Base-by-base conservation (phyloP, 2,888 invertebrate species). In the Dyspetes luteomarginatus region DNA sequence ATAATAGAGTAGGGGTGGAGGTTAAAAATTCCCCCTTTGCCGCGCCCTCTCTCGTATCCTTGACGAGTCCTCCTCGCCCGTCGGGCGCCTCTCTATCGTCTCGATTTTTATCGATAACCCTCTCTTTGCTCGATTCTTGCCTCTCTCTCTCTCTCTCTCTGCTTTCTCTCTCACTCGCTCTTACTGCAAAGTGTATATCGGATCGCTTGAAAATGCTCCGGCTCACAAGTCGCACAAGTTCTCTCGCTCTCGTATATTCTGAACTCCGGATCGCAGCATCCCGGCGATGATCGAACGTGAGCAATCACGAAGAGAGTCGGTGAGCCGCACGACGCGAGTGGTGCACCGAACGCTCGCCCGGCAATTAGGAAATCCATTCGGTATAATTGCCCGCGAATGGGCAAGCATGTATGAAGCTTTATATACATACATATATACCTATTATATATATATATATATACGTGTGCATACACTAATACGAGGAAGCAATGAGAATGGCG, bases 321-420 rank as follows among this genome's bases (percentile, higher is more conserved):
- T 41, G 56, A 50, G 55, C 41, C 28, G 56, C 55, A 24, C 45
- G 72, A 75, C 55, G 76, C 50, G 55, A 24, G 36, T 30, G n/a
- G 26, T 7, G 28, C 7, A 28, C n/a, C 43, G 17, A 22, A 19
- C 65, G 43, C 74, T 19, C 76, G 67, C 73, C 81, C 84, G 83
- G 89, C 89, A 91, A 91, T 91, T 91, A 91, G 90, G 89, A 91
- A 91, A 90, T 91, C 91, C 91, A 91, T 91, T 91, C 88, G 90
- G 89, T 85, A 90, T 91, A 91, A 91, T 91, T 91, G 91, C 90
- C 89, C 90, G 88, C 89, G 89, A 90, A 90, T 86, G 85, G 73
- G 26, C 85, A 84, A 85, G 84, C 83, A 71, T 50, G 9, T 48
- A 50, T 60, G 30, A 43, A 15, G 9, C 41, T 45, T 28, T 52